A percentile compares a stretch with the other conserved stretches of the same genome.
Conservation (phyloP, 2,113 vertebrate species). For the Sapajus apella region DNA sequence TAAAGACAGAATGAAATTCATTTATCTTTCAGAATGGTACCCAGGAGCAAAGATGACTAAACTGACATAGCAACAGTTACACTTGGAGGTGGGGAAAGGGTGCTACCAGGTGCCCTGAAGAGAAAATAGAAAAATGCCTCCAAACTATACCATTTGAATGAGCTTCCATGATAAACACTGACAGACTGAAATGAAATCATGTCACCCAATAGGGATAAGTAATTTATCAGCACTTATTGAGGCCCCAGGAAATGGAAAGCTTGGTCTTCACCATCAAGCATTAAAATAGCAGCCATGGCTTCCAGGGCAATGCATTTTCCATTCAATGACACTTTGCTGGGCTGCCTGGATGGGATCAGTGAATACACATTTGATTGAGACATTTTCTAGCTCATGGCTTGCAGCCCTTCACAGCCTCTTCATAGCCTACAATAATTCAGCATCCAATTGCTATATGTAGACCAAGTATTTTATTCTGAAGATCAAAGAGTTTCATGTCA, state of each 20-base stretch:
- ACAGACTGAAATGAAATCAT: constrained; percentile 29
- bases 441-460: background rate
- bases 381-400: background rate
- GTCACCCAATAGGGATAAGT: constrained; percentile 51
- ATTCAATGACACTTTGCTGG: background rate
- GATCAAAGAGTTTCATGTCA: background rate
- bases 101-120: background rate
- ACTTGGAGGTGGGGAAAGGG: background rate
- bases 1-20: constrained; percentile 69
- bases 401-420: background rate
- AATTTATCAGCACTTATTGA: constrained; percentile 46
- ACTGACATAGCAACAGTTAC: background rate
- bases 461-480: background rate
- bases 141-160: background rate
- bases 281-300: background rate
- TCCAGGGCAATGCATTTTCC: background rate
- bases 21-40: constrained; percentile 55
- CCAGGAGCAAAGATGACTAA: constrained; percentile 19
- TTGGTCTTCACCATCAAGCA: background rate
- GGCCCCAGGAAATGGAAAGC: constrained; percentile 40
- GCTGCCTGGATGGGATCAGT: background rate
- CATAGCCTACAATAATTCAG: background rate
- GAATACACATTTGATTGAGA: background rate
- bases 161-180: constrained; percentile 44
- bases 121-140: constrained; percentile 10